phyloP scores from a whole-genome alignment of 1,140 invertebrate species.

The Drosophila pectinifera region DNA sequence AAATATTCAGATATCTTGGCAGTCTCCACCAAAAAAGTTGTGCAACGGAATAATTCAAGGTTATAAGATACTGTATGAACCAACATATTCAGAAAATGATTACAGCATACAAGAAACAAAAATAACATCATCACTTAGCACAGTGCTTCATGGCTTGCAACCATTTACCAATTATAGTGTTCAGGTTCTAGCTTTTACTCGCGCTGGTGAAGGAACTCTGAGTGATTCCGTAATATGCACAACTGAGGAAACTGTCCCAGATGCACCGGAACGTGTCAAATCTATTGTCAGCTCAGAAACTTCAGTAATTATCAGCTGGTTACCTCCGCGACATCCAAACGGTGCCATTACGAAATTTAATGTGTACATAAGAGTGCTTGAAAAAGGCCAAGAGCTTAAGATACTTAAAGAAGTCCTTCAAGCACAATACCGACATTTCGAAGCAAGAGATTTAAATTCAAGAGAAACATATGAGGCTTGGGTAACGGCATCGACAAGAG shows the following conservation, averaged over 20 bases:
- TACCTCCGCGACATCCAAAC: slow-evolving; percentile 90
- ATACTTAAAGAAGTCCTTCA: slow-evolving; percentile 76
- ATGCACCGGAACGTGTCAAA: slow-evolving; percentile 91
- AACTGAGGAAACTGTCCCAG: slow-evolving; percentile 90
- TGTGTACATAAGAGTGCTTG: slow-evolving; percentile 88
- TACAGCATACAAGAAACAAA: slow-evolving; percentile 87
- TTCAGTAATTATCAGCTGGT: slow-evolving; percentile 92
- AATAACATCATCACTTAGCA: slow-evolving; percentile 86
- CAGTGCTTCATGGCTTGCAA: slow-evolving; percentile 87
- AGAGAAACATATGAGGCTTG: slow-evolving; percentile 88
- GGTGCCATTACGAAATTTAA: slow-evolving; percentile 91
- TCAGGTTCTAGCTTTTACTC: slow-evolving; percentile 92
- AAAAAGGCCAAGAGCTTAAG: slow-evolving; percentile 84
- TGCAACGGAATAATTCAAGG: slow-evolving; percentile 92
- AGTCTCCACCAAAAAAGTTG: slow-evolving; percentile 89
- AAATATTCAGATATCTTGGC: slow-evolving; percentile 91
- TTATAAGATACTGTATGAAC: slow-evolving; percentile 92
- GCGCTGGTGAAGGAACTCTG: slow-evolving; percentile 90
- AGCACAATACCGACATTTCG: slow-evolving; percentile 86
- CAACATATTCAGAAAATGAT: slow-evolving; percentile 87
- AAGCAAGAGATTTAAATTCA: slow-evolving; percentile 86
- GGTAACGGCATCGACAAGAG: slow-evolving; percentile 88
- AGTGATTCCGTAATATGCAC: slow-evolving; percentile 89
- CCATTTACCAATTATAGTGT: slow-evolving; percentile 92
- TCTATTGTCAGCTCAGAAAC: slow-evolving; percentile 89